Conservation (phyloP, 2,888 invertebrate species). For the Ennomos quercinarius region DNA sequence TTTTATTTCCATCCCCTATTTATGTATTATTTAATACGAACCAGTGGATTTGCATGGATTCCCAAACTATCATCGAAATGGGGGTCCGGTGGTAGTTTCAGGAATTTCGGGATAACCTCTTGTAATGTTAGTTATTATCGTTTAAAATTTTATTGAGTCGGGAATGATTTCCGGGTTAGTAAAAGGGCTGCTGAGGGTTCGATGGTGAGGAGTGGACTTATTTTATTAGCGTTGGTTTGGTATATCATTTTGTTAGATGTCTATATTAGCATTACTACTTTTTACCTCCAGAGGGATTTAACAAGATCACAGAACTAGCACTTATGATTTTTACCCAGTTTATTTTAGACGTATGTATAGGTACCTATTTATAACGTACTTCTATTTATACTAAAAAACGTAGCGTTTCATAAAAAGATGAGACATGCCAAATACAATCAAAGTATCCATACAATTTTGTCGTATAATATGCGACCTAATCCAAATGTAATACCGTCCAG, state of each 20-base stretch:
- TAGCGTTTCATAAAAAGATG: too few relatives aligned
- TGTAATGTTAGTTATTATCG: slow-evolving; percentile 56
- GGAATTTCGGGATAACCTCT: slow-evolving; percentile 47
- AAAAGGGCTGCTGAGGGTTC: slow-evolving; percentile 16
- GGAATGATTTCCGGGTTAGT: slow-evolving; percentile 48
- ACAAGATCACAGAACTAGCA: too few relatives aligned
- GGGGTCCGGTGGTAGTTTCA: slow-evolving; percentile 47
- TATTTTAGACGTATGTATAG: too few relatives aligned
- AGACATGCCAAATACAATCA: too few relatives aligned
- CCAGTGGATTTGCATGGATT: slow-evolving; percentile 75
- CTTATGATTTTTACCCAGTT: too few relatives aligned
- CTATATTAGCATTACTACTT: too few relatives aligned
- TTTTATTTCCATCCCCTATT: slow-evolving; percentile 71
- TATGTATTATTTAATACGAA: slow-evolving; percentile 79
- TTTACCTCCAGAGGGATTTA: background rate
- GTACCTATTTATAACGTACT: too few relatives aligned
- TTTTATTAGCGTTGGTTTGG: slow-evolving; percentile 19
- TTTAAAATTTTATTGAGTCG: slow-evolving; percentile 59
- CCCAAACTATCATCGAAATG: slow-evolving; percentile 34
- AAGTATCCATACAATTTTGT: background rate
- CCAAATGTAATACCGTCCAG: slow-evolving; percentile 32
- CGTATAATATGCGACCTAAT: slow-evolving; percentile 16
- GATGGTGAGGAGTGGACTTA: slow-evolving; percentile 25
- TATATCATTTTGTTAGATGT: slow-evolving; percentile 11
- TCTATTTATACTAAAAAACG: too few relatives aligned